These are phyloP conservation scores for Sympetrum striolatum DNA, from an alignment of 2,888 invertebrate genomes.

Conservation along the genomic window DNA sequence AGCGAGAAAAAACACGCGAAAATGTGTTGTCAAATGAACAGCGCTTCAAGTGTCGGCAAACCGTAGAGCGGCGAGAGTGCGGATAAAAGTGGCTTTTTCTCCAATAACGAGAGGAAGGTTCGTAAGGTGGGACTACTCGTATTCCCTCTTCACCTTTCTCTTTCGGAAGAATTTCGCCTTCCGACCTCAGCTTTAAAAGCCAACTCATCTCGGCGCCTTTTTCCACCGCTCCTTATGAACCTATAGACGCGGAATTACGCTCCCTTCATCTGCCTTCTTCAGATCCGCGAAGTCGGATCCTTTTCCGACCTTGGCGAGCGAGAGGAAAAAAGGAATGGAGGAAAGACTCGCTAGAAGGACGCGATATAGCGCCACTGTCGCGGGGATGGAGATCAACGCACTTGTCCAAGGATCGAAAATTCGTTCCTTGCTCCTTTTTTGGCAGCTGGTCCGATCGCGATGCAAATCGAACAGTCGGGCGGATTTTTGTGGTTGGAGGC, in stretches of 20 bases:
- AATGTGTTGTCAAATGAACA: neutral
- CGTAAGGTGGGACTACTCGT: neutral
- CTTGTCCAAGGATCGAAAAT: neutral
- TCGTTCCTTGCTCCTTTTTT: neutral
- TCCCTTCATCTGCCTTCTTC: neutral
- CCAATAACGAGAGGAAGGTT: neutral
- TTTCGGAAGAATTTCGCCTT: neutral
- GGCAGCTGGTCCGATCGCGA: neutral
- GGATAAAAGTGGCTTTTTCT: neutral
- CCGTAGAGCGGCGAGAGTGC: neutral
- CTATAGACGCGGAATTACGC: neutral
- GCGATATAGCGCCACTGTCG: neutral
- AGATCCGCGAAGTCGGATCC: neutral
- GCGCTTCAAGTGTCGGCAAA: neutral
- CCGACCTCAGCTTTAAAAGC: neutral
- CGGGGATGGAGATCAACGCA: neutral
- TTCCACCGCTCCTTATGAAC: neutral
- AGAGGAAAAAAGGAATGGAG: neutral
- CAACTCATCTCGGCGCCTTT: neutral
- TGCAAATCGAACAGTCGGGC: neutral
- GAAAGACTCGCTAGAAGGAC: neutral
- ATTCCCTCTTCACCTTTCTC: neutral
- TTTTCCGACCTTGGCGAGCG: neutral
- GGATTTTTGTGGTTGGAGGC: too few relatives aligned
- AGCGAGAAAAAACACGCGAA: neutral